phyloP scores from a whole-genome alignment of 2,888 invertebrate genomes.

The Melinopterus prodromus region DNA sequence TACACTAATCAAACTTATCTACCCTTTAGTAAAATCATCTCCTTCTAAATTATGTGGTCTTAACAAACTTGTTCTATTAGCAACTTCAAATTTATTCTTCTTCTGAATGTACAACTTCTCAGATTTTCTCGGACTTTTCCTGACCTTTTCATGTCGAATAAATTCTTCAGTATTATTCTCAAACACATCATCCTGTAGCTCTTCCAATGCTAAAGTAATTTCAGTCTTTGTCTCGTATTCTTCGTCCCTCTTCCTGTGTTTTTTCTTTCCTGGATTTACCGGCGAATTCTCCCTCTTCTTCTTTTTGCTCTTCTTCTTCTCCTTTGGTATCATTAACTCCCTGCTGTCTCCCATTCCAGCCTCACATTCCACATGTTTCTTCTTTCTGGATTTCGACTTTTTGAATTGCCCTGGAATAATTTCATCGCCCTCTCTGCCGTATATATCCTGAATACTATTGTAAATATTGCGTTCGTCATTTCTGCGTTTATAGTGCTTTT shows the following conservation, averaged over 20 bases:
- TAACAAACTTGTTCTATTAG: constrained; percentile 44
- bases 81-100: constrained; percentile 58
- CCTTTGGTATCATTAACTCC: constrained; percentile 61
- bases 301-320: constrained; percentile 59
- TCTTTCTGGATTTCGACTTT: constrained; percentile 58
- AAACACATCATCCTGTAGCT: constrained; percentile 61
- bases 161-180: constrained; percentile 54
- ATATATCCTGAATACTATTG: constrained; percentile 58
- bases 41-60: constrained; percentile 49
- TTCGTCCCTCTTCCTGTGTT: constrained; percentile 57
- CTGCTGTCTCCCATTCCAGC: constrained; percentile 54
- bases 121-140: constrained; percentile 55
- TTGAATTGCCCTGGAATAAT: constrained; percentile 52
- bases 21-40: constrained; percentile 46
- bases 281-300: constrained; percentile 56
- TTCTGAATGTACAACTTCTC: constrained; percentile 59
- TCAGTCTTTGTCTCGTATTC: constrained; percentile 57
- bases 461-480: constrained; percentile 58
- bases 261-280: constrained; percentile 51
- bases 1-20: constrained; percentile 4
- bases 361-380: constrained; percentile 51
- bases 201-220: constrained; percentile 58
- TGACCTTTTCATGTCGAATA: constrained; percentile 50
- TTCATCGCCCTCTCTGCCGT: constrained; percentile 55
- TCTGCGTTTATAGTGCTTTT: constrained; percentile 56